Base-by-base conservation (phyloP, 2,797 vertebrate species). In the Carduelis carduelis region DNA sequence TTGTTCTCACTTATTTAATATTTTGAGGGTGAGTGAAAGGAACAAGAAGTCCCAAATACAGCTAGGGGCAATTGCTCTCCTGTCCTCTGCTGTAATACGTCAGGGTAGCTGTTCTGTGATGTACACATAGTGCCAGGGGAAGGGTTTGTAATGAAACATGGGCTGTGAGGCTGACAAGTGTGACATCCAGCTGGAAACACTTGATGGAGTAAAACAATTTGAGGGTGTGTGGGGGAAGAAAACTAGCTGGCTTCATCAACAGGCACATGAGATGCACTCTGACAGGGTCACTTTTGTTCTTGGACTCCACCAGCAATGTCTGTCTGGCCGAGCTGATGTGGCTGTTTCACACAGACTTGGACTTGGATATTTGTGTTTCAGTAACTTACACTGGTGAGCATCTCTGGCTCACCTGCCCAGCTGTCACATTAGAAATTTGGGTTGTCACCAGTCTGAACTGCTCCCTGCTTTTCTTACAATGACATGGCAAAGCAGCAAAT, bases 81-180 rank as follows among this genome's bases (percentile, higher is more conserved):
- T 78, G 24, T 12, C 6, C 4, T 75, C 11, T 60, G 26, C 35
- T 63, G 1, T 41, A 35, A 27, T 17, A 12, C 17, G 9, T 44
- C 78, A 53, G 56, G 74, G 83, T 26, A 47, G 30, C 21, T 84
- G 53, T 50, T 15, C 14, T 82, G 74, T 71, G 55, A 39, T 5
- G 7, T 7, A 9, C 7, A 4, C 3, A 3, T 39, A 4, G 2
- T 16, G 28, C 28, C 14, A 39, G 20, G 17, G 35, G 17, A n/a
- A 78, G 17, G 8, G 7, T 83, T 71, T 50, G 18, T 35, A 28
- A 37, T 30, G 83, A 70, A 77, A 60, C 14, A 3, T 2, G 23
- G 32, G 7, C 44, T 87, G 8, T n/a, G 37, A 53, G 39, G 47
- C 34, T 49, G 50, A 37, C 14, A 6, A 4, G 19, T 24, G 50